phyloP scores from a whole-genome alignment of 2,888 invertebrate genomes.

The Protophormia terraenovae region DNA sequence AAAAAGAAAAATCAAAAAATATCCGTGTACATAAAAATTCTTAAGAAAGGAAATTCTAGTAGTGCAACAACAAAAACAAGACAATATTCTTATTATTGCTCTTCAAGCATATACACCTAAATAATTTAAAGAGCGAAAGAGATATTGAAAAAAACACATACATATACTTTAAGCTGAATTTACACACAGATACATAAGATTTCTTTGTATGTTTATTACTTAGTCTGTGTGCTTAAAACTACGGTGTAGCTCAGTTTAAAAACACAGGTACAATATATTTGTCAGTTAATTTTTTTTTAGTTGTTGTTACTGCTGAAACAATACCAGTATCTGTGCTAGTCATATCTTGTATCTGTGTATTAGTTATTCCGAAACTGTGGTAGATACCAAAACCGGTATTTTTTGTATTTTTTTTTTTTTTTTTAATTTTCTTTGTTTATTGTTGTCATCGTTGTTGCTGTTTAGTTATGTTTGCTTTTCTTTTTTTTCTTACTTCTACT shows the following conservation, averaged over 20 bases:
- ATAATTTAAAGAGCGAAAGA: constrained; percentile 9
- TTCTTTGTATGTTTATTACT: not conserved
- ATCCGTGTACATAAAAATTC: constrained; percentile 8
- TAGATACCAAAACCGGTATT: constrained; percentile 60
- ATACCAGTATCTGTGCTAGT: constrained; percentile 38
- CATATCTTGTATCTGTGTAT: not conserved
- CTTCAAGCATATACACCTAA: not conserved
- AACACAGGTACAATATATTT: constrained; percentile 38
- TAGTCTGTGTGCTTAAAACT: too few relatives aligned
- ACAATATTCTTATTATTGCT: constrained; percentile 17
- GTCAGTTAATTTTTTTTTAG: not conserved
- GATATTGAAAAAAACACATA: not conserved
- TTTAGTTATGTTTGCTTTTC: constrained; percentile 31
- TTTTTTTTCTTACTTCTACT: constrained; percentile 9
- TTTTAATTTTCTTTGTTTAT: constrained; percentile 49
- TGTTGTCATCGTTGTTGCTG: constrained; percentile 6
- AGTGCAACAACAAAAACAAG: constrained; percentile 11
- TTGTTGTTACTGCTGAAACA: not conserved
- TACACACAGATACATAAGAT: constrained; percentile 9
- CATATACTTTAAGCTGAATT: constrained; percentile 39
- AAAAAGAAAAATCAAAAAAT: constrained; percentile 2
- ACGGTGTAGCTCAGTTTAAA: constrained; percentile 42
- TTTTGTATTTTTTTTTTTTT: constrained; percentile 15
- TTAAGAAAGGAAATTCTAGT: constrained; percentile 58
- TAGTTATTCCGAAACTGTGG: constrained; percentile 41